phyloP scores from a whole-genome alignment of 1,140 invertebrate genomes.

The Cephus cinctus region DNA sequence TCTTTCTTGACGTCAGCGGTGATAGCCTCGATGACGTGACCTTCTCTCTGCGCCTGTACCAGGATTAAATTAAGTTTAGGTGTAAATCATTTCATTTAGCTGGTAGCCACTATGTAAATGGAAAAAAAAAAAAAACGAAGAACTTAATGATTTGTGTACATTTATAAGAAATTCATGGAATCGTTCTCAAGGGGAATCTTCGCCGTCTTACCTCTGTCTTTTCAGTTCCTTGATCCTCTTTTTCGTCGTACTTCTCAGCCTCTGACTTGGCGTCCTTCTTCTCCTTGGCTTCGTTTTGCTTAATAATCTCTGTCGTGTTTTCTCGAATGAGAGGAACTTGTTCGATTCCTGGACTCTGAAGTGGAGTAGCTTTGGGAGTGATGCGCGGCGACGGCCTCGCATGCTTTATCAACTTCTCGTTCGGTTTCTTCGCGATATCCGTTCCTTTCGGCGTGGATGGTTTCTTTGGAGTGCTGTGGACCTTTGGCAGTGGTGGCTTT shows the following conservation, averaged over 20 bases:
- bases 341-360: slow-evolving; percentile 59
- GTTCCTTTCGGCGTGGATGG: slow-evolving; percentile 37
- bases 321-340: slow-evolving; percentile 45
- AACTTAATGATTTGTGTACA: no score
- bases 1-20: slow-evolving; percentile 20
- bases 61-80: no score
- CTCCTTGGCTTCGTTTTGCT: slow-evolving; percentile 42
- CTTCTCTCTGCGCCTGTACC: slow-evolving; percentile 19
- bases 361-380: slow-evolving; percentile 58
- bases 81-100: no score
- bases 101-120: no score
- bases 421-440: slow-evolving; percentile 44
- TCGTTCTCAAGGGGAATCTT: no score
- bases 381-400: slow-evolving; percentile 52
- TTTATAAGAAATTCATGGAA: no score
- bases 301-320: slow-evolving; percentile 48
- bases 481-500: slow-evolving; percentile 57
- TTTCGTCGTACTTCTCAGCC: slow-evolving; percentile 45
- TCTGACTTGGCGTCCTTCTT: slow-evolving; percentile 26
- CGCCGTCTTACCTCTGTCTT: slow-evolving; percentile 42
- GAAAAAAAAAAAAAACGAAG: no score
- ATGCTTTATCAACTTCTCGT: slow-evolving; percentile 48
- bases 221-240: slow-evolving; percentile 45
- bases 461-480: slow-evolving; percentile 56
- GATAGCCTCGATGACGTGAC: slow-evolving; percentile 12